Conservation (phyloP, 2,113 vertebrate species). For the Paramormyrops kingsleyae region DNA sequence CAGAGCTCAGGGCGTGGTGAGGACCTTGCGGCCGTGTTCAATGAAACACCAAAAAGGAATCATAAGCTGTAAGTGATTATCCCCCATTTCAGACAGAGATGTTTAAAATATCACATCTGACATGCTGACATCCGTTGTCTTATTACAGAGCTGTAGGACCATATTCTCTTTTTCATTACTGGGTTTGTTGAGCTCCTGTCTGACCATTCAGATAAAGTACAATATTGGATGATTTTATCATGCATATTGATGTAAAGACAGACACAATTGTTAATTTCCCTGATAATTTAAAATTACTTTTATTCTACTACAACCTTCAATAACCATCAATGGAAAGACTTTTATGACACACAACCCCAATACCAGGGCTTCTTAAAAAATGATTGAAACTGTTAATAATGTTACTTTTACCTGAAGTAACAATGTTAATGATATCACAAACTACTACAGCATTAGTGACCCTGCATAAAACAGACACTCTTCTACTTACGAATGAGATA, state of each 20-base stretch:
- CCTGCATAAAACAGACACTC: neutral
- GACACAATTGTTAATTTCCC: neutral
- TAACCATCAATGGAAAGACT: neutral
- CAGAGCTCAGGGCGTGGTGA: neutral
- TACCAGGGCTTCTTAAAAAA: neutral
- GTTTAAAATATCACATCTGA: neutral
- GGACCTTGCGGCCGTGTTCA: neutral
- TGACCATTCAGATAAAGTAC: neutral
- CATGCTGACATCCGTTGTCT: neutral
- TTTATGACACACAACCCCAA: neutral
- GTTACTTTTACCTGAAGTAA: neutral
- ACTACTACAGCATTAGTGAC: neutral
- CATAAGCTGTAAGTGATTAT: neutral
- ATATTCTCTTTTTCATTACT: neutral
- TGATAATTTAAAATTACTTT: neutral
- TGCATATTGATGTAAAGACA: neutral
- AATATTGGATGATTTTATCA: neutral
- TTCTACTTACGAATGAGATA: no score
- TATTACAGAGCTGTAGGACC: neutral
- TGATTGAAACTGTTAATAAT: neutral
- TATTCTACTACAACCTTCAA: neutral
- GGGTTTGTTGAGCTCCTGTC: neutral
- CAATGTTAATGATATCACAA: neutral
- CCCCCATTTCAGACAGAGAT: neutral
- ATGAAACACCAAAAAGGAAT: neutral